phyloP scores from a whole-genome alignment of 2,888 invertebrate genomes.

The Drosophila incognita region DNA sequence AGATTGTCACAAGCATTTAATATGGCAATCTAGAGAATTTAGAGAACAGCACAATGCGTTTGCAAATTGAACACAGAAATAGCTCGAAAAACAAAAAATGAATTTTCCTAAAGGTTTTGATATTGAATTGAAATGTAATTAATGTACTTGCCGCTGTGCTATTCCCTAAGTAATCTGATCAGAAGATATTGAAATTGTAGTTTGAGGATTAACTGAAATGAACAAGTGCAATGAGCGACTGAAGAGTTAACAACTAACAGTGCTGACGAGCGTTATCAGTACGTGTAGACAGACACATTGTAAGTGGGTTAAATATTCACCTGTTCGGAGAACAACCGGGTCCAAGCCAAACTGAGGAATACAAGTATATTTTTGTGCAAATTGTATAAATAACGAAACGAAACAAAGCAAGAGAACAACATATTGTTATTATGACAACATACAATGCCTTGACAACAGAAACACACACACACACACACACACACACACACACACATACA shows the following conservation, averaged over 20 bases:
- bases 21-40: slow-evolving; percentile 79
- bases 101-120: slow-evolving; percentile 1
- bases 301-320: slow-evolving; percentile 43
- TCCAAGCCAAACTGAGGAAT: slow-evolving; percentile 75
- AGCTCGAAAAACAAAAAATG: slow-evolving; percentile 8
- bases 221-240: slow-evolving; percentile 26
- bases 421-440: slow-evolving; percentile 37
- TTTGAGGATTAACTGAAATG: slow-evolving; percentile 44
- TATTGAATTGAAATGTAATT: slow-evolving; percentile 1
- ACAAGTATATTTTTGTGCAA: slow-evolving; percentile 61
- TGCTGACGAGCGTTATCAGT: slow-evolving; percentile 21
- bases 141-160: slow-evolving; percentile 20
- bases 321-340: slow-evolving; percentile 83
- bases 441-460: slow-evolving; percentile 44
- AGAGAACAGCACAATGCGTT: slow-evolving; percentile 54
- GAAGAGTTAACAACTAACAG: slow-evolving; percentile 23
- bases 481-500: neutral
- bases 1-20: slow-evolving; percentile 24
- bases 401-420: slow-evolving; percentile 14
- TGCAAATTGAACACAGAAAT: slow-evolving; percentile 43
- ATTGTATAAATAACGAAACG: slow-evolving; percentile 46
- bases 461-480: slow-evolving; percentile 8
- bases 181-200: slow-evolving; percentile 64
- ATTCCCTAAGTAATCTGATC: slow-evolving; percentile 28
- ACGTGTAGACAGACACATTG: slow-evolving; percentile 11